These are phyloP conservation scores for Orchestes rusci DNA, from an alignment of 2,888 invertebrate species.

Conservation along the genomic window DNA sequence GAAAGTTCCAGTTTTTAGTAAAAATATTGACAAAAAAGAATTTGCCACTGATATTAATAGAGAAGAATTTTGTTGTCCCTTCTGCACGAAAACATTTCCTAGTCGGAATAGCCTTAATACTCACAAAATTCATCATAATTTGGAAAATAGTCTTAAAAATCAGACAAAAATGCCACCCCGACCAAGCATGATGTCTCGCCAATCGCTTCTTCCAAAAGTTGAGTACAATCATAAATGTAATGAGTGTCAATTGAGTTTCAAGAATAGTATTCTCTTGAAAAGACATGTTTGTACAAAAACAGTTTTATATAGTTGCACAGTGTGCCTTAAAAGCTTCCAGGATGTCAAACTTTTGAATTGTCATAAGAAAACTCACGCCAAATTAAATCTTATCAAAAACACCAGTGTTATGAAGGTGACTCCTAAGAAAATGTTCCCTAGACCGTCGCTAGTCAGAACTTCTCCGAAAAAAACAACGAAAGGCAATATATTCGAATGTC, in stretches of 20 bases:
- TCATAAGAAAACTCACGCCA: slow-evolving; percentile 37
- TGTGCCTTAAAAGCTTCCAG: slow-evolving; percentile 35
- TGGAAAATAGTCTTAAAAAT: slow-evolving; percentile 30
- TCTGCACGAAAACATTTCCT: slow-evolving; percentile 41
- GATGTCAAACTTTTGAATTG: slow-evolving; percentile 29
- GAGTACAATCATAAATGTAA: slow-evolving; percentile 37
- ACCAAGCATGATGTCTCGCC: slow-evolving; percentile 2
- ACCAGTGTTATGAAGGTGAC: slow-evolving; percentile 31
- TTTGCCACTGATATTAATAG: slow-evolving; percentile 15
- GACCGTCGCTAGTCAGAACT: slow-evolving; percentile 10
- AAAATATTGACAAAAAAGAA: slow-evolving; percentile 16
- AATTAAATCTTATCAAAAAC: slow-evolving; percentile 33
- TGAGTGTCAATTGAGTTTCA: slow-evolving; percentile 35
- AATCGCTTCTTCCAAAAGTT: slow-evolving; percentile 16
- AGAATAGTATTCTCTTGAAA: slow-evolving; percentile 35
- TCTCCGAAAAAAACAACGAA: background rate
- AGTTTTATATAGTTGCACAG: slow-evolving; percentile 29
- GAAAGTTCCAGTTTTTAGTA: too few species aligned
- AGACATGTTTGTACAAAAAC: slow-evolving; percentile 32
- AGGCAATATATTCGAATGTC: slow-evolving; percentile 31
- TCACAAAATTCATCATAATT: slow-evolving; percentile 39
- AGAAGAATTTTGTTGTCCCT: slow-evolving; percentile 35
- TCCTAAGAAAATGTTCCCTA: slow-evolving; percentile 29
- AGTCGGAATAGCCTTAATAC: slow-evolving; percentile 39
- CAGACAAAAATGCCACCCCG: slow-evolving; percentile 15